Evolutionary conservation across 2,888 invertebrate species (phyloP), one percentile per base, ranked within the genome.

Genomic region (Noctua janthe): DNA sequence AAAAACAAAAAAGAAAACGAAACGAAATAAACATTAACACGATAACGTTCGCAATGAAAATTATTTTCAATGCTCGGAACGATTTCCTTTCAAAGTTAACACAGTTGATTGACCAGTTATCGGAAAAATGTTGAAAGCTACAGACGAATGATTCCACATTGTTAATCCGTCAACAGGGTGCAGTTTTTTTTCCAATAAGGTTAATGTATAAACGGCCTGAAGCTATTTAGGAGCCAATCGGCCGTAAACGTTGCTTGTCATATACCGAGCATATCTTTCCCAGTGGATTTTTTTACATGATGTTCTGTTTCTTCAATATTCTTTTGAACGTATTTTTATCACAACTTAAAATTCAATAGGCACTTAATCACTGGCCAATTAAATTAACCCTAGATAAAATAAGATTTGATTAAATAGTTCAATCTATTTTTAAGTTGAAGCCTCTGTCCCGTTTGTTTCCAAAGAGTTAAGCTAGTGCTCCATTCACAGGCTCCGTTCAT

Each of bases 61-160:
- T 88, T 56, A 85, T 85, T 81, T 81, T 74, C 75, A 88, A 80
- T 88, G 54, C 49, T 71, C 75, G n/a, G 13, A 82, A 76, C 35
- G 78, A 82, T 78, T 86, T 71, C 83, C 71, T 82, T 78, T 88
- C 47, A 76, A 86, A 82, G 73, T 88, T 73, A 86, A 86, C 66
- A 67, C 70, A 77, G 70, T 59, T 76, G 78, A 88, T 88, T 79
- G 86, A 66, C n/a, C 66, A 64, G 89, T 54, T 86, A 88, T 86
- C 71, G 87, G 87, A 75, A 88, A 88, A 88, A 79, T 83, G 67
- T 77, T 86, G 78, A 39, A 62, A 71, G 73, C 62, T 43, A 78
- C 85, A 81, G 74, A 56, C 43, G 71, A 79, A 71, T 82, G 76
- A 75, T 70, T 78, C 71, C 71, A 66, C 39, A 71, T 82, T 72